A percentile compares a stretch with the other conserved stretches of the same genome.
Evolutionary conservation across 2,888 invertebrate genomes (phyloP).

Genomic region (Polydrusus cervinus): DNA sequence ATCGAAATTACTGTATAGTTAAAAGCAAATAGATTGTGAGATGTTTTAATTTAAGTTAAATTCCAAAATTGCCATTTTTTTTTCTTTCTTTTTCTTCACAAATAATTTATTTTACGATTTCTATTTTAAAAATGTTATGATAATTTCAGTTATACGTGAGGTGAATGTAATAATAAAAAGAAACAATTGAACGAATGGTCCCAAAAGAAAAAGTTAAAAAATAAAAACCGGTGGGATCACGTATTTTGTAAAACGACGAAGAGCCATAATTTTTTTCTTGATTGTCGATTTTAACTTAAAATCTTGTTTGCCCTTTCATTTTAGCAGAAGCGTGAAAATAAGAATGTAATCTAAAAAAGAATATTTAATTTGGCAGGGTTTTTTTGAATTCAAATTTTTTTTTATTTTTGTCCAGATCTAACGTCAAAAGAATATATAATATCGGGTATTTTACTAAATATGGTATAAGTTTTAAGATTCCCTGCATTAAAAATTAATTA

Average conservation of each 20-base stretch:
- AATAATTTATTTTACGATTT: conserved; percentile 7
- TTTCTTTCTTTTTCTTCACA: background rate
- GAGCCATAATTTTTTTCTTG: conserved; percentile 1
- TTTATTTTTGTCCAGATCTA: background rate
- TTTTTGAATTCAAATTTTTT: background rate
- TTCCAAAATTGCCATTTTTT: too few species aligned
- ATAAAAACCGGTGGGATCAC: conserved; percentile 12
- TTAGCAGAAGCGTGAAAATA: background rate
- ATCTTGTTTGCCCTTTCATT: background rate
- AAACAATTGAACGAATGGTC: conserved; percentile 7
- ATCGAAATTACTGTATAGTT: too few species aligned
- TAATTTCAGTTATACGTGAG: conserved; percentile 13
- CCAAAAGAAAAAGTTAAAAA: conserved; percentile 9
- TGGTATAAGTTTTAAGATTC: too few species aligned
- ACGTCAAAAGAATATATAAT: too few species aligned
- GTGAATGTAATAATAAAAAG: background rate
- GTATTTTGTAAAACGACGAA: conserved; percentile 4
- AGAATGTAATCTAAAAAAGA: background rate
- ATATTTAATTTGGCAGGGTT: background rate
- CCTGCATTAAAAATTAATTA: too few species aligned
- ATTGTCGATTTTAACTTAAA: conserved; percentile 16
- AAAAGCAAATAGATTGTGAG: too few species aligned
- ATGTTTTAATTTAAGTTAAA: too few species aligned
- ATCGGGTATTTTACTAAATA: too few species aligned
- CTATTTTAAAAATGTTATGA: conserved; percentile 9